phyloP scores from a whole-genome alignment of 2,888 invertebrate species.

The Nemotelus pantherinus region DNA sequence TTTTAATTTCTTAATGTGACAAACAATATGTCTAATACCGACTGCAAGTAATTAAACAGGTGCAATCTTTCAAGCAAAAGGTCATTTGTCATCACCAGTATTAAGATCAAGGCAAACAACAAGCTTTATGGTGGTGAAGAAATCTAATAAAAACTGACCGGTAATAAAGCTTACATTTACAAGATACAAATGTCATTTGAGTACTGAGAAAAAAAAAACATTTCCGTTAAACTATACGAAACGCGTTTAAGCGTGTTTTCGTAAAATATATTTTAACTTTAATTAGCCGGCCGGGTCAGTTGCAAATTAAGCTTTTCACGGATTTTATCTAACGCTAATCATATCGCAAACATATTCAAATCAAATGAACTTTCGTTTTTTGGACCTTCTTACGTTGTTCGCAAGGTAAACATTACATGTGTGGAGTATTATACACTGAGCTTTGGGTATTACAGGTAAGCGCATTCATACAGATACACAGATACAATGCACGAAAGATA shows the following conservation, averaged over 20 bases:
- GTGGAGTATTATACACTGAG: too few relatives aligned
- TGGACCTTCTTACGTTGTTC: neutral
- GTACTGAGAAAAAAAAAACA: too few relatives aligned
- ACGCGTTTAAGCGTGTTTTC: too few relatives aligned
- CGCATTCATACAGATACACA: neutral
- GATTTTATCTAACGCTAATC: neutral
- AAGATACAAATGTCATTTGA: too few relatives aligned
- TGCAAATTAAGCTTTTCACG: neutral
- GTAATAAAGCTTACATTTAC: too few relatives aligned
- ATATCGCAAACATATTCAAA: neutral
- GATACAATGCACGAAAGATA: neutral
- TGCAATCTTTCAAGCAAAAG: conserved; percentile 4
- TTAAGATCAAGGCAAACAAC: conserved; percentile 22
- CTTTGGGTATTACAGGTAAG: neutral
- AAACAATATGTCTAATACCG: too few relatives aligned
- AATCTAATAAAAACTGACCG: too few relatives aligned
- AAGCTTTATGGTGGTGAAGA: neutral
- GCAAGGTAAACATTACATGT: conserved; percentile 15
- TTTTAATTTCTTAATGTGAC: too few relatives aligned
- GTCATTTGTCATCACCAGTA: neutral
- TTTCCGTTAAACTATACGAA: too few relatives aligned
- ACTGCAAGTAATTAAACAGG: neutral
- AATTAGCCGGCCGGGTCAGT: neutral
- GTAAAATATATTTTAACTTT: too few relatives aligned
- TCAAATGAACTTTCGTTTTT: conserved; percentile 10